A percentile compares a stretch with the other conserved stretches of the same genome.
phyloP scores from a whole-genome alignment of 2,888 invertebrate genomes.

The Ptilodon capucinus region DNA sequence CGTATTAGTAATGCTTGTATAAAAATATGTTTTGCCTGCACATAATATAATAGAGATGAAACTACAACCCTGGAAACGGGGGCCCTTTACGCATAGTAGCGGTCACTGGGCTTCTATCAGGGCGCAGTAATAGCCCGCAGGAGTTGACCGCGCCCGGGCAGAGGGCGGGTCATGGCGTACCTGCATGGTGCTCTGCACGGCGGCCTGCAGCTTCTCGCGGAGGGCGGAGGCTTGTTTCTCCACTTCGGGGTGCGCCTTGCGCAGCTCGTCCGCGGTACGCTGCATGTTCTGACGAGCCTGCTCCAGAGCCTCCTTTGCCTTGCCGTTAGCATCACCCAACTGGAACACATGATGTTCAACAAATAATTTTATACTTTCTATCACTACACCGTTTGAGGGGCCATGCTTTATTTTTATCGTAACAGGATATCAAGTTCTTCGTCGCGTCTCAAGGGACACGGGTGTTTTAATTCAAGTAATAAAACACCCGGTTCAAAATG shows the following conservation, averaged over 20 bases:
- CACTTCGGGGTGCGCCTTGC: conserved; percentile 67
- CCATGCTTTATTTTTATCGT: no score
- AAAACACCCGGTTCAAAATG: no score
- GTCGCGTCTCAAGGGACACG: no score
- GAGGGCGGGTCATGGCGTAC: conserved; percentile 32
- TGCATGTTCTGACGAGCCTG: conserved; percentile 52
- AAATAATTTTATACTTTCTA: no score
- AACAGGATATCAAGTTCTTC: no score
- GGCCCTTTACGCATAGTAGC: no score
- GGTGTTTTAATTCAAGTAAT: no score
- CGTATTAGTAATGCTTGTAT: background rate
- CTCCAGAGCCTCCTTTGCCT: conserved; percentile 65
- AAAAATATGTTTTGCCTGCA: background rate
- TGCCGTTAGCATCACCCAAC: conserved; percentile 65
- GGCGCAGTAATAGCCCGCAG: background rate
- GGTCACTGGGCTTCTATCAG: background rate
- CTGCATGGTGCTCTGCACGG: conserved; percentile 57
- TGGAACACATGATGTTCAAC: conserved; percentile 30
- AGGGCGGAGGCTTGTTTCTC: conserved; percentile 59
- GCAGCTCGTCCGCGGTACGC: conserved; percentile 57
- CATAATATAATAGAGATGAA: no score
- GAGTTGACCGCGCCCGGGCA: no score
- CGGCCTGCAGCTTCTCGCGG: conserved; percentile 53
- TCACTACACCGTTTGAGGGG: no score
- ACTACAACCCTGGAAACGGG: no score